These are phyloP conservation scores for Drosophila azteca DNA, from an alignment of 1,140 invertebrate species.

Conservation along the genomic window DNA sequence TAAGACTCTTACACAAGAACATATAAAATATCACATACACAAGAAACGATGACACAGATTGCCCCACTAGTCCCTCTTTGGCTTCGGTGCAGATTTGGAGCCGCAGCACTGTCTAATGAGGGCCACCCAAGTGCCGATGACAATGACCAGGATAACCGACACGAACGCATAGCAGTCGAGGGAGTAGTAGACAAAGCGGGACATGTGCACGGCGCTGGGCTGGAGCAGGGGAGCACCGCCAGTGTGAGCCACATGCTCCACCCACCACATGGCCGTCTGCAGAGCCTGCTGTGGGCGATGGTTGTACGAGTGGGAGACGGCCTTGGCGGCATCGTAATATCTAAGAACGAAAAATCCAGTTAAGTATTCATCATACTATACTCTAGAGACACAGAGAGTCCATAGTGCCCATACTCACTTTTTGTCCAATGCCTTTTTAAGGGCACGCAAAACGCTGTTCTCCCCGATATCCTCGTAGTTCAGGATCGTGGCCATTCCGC, in stretches of 20 bases:
- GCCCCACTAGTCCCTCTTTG: constrained; percentile 36
- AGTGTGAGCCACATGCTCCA: constrained; percentile 84
- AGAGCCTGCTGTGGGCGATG: constrained; percentile 69
- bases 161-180: constrained; percentile 65
- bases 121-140: constrained; percentile 59
- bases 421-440: constrained; percentile 84
- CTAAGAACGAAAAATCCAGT: constrained; percentile 12
- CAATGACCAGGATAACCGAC: constrained; percentile 28
- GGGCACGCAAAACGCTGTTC: constrained; percentile 84
- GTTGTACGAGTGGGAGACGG: constrained; percentile 71
- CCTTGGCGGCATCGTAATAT: constrained; percentile 68
- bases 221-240: constrained; percentile 83
- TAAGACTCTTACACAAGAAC: constrained; percentile 37
- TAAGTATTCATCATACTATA: background rate
- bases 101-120: constrained; percentile 44
- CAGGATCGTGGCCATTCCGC: constrained; percentile 86
- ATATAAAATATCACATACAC: constrained; percentile 76
- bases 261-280: constrained; percentile 84
- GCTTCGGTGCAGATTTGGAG: constrained; percentile 6
- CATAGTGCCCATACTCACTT: constrained; percentile 46
- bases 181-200: constrained; percentile 73
- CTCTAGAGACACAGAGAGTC: background rate
- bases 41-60: constrained; percentile 12
- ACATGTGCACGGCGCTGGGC: constrained; percentile 70
- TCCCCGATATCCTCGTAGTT: constrained; percentile 86